Conservation (phyloP, 2,113 vertebrate species). For the Xenopus borealis region DNA sequence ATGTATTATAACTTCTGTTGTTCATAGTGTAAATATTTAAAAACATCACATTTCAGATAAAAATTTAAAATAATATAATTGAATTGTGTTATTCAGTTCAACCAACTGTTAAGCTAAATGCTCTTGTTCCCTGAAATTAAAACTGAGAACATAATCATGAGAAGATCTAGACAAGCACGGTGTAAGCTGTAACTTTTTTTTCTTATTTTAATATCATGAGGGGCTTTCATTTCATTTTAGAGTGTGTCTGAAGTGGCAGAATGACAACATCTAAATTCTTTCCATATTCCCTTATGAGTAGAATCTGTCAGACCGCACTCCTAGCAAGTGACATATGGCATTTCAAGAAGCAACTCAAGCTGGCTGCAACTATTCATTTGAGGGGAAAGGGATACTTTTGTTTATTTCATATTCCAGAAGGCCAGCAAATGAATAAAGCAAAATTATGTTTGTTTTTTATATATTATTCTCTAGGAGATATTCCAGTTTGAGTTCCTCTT, state of each 20-base stretch:
- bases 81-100: too few relatives aligned
- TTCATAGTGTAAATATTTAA: too few relatives aligned
- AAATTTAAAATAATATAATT: too few relatives aligned
- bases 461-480: background rate
- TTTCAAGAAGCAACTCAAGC: slow-evolving; percentile 24
- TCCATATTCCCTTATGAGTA: slow-evolving; percentile 40
- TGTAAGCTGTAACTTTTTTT: slow-evolving; percentile 6
- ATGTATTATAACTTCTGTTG: too few relatives aligned
- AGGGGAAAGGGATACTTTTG: slow-evolving; percentile 20
- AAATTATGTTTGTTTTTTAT: slow-evolving; percentile 3
- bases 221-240: slow-evolving; percentile 32
- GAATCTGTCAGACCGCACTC: slow-evolving; percentile 37
- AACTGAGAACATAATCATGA: slow-evolving; percentile 12
- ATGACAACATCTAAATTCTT: slow-evolving; percentile 34
- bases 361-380: slow-evolving; percentile 7
- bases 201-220: slow-evolving; percentile 30
- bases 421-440: slow-evolving; percentile 27
- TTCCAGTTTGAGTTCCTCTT: slow-evolving; percentile 26
- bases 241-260: slow-evolving; percentile 33
- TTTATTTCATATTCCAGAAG: slow-evolving; percentile 4
- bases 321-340: slow-evolving; percentile 37
- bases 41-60: too few relatives aligned
- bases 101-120: background rate
- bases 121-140: slow-evolving; percentile 15
- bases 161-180: slow-evolving; percentile 13